Evolutionary conservation across 2,888 invertebrate species (phyloP).

Genomic region (Anarsia innoxiella): DNA sequence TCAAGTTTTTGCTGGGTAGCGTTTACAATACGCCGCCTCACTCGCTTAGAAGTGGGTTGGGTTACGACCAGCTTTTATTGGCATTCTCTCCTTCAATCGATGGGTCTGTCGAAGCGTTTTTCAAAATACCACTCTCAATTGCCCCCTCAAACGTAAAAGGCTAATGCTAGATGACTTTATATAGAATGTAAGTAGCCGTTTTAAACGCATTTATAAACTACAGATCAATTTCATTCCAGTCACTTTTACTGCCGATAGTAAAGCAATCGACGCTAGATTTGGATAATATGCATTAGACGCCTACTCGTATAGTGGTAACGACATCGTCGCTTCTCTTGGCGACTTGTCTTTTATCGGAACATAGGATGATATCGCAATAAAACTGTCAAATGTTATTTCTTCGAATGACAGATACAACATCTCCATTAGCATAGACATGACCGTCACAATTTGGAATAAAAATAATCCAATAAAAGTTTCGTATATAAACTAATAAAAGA

Average conservation of each 20-base stretch:
- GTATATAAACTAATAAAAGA: too few species aligned
- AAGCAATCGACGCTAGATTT: constrained; percentile 21
- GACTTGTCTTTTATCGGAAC: constrained; percentile 41
- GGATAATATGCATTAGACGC: constrained; percentile 15
- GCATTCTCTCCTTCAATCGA: constrained; percentile 28
- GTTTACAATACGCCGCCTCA: constrained; percentile 46
- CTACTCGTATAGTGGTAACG: constrained; percentile 20
- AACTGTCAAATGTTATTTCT: constrained; percentile 61
- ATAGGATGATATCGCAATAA: constrained; percentile 50
- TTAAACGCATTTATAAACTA: constrained; percentile 2
- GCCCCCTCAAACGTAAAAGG: constrained; percentile 29
- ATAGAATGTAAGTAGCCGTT: constrained; percentile 15
- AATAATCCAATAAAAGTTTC: constrained; percentile 30
- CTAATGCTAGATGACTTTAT: constrained; percentile 30
- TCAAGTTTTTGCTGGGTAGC: constrained; percentile 51
- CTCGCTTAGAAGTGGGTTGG: constrained; percentile 39
- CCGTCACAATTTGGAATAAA: constrained; percentile 52
- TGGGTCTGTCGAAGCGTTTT: constrained; percentile 29
- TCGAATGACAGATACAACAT: constrained; percentile 60
- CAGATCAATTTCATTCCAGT: not conserved
- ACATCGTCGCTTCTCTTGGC: constrained; percentile 31
- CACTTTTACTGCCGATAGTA: constrained; percentile 16
- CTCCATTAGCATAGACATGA: constrained; percentile 58
- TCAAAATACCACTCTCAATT: constrained; percentile 34
- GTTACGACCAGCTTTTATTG: constrained; percentile 49